Evolutionary conservation across 2,888 invertebrate genomes (phyloP).

Genomic region (Caenorhabditis wallacei): DNA sequence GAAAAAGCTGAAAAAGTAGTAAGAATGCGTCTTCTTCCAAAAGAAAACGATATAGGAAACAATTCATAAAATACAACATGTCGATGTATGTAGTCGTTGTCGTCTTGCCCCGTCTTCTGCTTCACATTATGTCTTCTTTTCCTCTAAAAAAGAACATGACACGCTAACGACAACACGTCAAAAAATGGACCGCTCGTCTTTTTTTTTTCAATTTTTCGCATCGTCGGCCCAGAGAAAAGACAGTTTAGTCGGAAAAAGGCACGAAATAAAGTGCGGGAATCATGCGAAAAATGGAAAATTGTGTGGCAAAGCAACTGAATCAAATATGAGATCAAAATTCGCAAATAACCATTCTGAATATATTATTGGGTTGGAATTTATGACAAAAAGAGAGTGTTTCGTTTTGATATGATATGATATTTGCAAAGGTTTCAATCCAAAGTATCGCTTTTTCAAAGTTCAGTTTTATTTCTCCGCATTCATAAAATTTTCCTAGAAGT

Average conservation of each 20-base stretch:
- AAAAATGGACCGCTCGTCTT: no score
- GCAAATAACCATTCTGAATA: no score
- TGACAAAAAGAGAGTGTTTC: no score
- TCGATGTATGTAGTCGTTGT: slow-evolving; percentile 15
- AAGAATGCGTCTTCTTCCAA: neutral
- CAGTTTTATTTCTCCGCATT: neutral
- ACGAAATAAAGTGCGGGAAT: slow-evolving; percentile 28
- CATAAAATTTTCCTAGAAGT: neutral
- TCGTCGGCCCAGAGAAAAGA: neutral
- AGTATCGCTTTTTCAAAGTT: no score
- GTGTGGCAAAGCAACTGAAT: neutral
- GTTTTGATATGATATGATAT: no score
- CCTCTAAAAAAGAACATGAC: slow-evolving; percentile 27
- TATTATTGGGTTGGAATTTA: no score
- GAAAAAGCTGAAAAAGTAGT: neutral
- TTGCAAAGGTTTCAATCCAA: no score
- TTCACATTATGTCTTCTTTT: slow-evolving; percentile 1
- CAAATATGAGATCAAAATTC: no score
- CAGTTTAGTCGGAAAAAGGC: neutral
- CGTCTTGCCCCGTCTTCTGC: neutral
- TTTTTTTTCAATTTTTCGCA: slow-evolving; percentile 20
- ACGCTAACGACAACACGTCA: slow-evolving; percentile 5
- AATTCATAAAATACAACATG: slow-evolving; percentile 57
- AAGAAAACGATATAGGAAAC: slow-evolving; percentile 27
- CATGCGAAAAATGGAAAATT: neutral